A percentile compares a stretch with the other conserved stretches of the same genome.
These are phyloP conservation scores for Benthosema pterotum DNA, from an alignment of 2,797 vertebrate genomes.

Conservation along the genomic window DNA sequence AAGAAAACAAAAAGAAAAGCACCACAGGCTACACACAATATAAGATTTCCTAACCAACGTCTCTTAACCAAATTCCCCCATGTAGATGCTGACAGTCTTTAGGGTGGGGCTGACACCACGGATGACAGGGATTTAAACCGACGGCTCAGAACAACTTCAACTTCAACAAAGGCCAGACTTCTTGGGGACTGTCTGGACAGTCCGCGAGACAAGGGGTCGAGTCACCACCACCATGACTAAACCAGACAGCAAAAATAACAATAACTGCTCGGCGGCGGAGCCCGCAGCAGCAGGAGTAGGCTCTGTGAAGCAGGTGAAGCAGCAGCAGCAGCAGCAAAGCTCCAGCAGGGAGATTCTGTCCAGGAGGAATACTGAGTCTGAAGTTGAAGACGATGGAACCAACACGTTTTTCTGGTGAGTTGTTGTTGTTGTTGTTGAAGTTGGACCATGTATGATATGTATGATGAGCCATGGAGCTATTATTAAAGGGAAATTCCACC, in stretches of 20 bases:
- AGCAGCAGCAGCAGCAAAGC: conserved; percentile 63
- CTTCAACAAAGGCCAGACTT: too few species aligned
- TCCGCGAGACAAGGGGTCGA: too few species aligned
- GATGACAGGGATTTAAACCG: conserved; percentile 37
- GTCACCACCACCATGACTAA: conserved; percentile 27
- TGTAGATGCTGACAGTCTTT: conserved; percentile 1
- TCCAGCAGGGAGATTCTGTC: conserved; percentile 70
- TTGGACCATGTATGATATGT: too few species aligned
- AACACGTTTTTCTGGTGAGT: conserved; percentile 98
- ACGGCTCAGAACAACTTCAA: too few species aligned
- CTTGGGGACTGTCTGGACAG: too few species aligned
- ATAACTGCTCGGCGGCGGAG: conserved; percentile 45
- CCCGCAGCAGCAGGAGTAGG: conserved; percentile 19
- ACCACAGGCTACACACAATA: too few species aligned
- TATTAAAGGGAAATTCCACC: too few species aligned
- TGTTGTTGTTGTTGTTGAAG: too few species aligned
- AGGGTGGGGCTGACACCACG: conserved; percentile 64
- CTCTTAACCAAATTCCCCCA: too few species aligned
- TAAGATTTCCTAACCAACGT: too few species aligned
- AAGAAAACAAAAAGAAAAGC: too few species aligned
- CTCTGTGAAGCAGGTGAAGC: conserved; percentile 56
- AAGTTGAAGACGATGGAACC: conserved; percentile 96
- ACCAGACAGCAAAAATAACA: conserved; percentile 57
- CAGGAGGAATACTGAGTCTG: conserved; percentile 87
- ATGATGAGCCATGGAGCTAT: too few species aligned